These are phyloP conservation scores for Poecilia velifera DNA, from an alignment of 2,797 vertebrate genomes.

Conservation along the genomic window DNA sequence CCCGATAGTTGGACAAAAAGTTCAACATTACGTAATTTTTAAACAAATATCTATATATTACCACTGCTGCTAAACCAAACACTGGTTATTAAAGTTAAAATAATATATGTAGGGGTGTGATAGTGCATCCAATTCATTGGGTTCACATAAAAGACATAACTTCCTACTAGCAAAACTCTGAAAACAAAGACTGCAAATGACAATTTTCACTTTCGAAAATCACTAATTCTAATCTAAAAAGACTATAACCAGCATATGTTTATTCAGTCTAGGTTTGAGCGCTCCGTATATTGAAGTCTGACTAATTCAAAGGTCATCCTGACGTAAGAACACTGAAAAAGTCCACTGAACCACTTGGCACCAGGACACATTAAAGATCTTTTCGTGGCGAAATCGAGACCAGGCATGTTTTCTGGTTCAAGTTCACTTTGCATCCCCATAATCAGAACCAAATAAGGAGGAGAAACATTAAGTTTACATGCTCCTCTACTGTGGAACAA, in stretches of 20 bases:
- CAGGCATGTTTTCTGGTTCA: too few relatives aligned
- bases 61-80: background rate
- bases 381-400: too few relatives aligned
- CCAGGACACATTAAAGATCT: too few relatives aligned
- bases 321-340: background rate
- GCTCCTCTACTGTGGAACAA: too few relatives aligned
- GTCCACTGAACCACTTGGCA: too few relatives aligned
- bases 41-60: background rate
- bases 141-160: background rate
- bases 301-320: background rate
- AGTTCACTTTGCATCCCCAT: too few relatives aligned
- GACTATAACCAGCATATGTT: background rate
- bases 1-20: background rate
- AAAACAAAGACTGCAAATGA: background rate
- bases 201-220: background rate
- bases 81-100: background rate
- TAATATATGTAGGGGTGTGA: background rate
- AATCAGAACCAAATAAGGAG: too few relatives aligned
- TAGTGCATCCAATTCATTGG: background rate
- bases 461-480: too few relatives aligned
- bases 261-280: background rate
- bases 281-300: background rate
- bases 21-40: background rate
- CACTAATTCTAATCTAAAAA: background rate
- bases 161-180: background rate